phyloP scores from a whole-genome alignment of 2,797 vertebrate genomes.

The Melopsittacus undulatus region DNA sequence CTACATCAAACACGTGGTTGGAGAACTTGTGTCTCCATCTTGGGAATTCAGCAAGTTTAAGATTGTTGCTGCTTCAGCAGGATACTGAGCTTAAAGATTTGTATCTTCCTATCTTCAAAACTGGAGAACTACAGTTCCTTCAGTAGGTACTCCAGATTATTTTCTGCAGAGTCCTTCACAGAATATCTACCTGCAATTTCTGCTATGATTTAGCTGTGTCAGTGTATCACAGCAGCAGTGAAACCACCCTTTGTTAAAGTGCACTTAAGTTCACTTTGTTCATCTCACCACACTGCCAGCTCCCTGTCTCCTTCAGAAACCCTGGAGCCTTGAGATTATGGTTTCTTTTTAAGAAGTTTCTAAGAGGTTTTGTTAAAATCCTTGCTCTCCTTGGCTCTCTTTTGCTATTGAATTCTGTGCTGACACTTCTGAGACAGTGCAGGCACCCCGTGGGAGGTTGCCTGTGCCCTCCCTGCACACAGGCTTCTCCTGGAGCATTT shows the following conservation, averaged over 20 bases:
- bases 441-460: rapidly evolving
- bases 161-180: background rate
- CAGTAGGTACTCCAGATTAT: background rate
- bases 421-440: background rate
- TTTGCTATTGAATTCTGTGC: background rate
- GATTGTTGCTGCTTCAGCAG: background rate
- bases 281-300: background rate
- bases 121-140: background rate
- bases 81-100: background rate
- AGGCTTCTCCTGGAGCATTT: background rate
- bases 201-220: background rate
- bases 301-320: background rate
- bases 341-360: background rate
- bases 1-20: background rate
- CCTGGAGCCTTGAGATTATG: background rate
- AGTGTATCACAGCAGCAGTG: background rate
- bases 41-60: background rate
- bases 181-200: background rate
- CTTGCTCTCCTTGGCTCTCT: background rate
- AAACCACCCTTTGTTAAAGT: background rate
- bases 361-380: background rate
- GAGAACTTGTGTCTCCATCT: background rate
- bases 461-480: background rate
- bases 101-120: background rate
- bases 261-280: background rate